phyloP scores from a whole-genome alignment of 64 coral and sea anemone genomes.

The Pocillopora damicornis region DNA sequence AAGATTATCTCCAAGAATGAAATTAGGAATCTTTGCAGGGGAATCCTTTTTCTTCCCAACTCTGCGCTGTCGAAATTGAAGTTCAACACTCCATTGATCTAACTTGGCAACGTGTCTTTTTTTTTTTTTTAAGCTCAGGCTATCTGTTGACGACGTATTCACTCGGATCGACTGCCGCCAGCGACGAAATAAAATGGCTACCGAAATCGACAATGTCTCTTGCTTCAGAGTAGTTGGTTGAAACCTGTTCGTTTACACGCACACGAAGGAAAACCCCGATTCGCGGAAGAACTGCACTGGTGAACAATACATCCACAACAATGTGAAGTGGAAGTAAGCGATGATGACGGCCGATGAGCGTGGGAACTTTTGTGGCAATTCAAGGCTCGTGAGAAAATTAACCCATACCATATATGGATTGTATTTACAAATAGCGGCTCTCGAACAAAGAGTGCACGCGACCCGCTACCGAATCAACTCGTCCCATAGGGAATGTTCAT shows the following conservation, averaged over 20 bases:
- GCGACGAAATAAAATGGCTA: constrained; percentile 19
- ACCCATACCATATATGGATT: constrained; percentile 90
- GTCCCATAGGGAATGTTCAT: constrained; percentile 68
- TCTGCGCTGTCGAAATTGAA: not conserved
- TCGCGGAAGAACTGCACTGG: constrained; percentile 38
- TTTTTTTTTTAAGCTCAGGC: too few relatives aligned
- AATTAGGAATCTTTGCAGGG: not conserved
- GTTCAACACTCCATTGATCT: constrained; percentile 21
- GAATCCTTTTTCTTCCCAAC: not conserved
- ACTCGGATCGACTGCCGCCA: not conserved
- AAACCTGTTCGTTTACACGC: not conserved
- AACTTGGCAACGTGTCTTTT: constrained; percentile 22
- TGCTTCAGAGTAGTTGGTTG: not conserved
- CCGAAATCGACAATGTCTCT: not conserved
- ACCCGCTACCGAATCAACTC: constrained; percentile 68
- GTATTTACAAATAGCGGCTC: constrained; percentile 77
- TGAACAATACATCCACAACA: constrained; percentile 78
- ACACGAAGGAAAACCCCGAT: constrained; percentile 12
- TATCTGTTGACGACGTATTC: not conserved
- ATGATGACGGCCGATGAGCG: constrained; percentile 71
- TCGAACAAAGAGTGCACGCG: constrained; percentile 90
- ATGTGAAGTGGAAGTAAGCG: constrained; percentile 69
- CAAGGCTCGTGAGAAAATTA: constrained; percentile 97
- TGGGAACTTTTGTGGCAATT: constrained; percentile 97
- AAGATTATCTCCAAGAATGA: not conserved